Evolutionary conservation across 1,140 invertebrate genomes (phyloP).

Genomic region (Mizuhopecten yessoensis): DNA sequence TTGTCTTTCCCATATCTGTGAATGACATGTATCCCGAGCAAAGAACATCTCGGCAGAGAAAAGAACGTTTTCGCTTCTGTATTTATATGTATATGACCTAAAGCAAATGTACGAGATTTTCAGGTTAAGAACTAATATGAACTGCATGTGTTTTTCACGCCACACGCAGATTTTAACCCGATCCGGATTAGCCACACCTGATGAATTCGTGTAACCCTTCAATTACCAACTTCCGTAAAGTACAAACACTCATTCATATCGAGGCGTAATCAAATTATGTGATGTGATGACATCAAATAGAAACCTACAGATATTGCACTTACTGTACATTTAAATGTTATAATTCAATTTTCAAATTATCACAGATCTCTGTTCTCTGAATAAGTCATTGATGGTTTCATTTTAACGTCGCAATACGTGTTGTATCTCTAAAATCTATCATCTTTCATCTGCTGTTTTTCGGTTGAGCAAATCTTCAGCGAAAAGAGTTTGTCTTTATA

Average conservation of each 20-base stretch:
- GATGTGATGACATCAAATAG: neutral
- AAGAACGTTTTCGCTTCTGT: no score
- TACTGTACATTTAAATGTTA: slow-evolving; percentile 9
- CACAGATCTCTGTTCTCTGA: neutral
- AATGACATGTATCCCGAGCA: no score
- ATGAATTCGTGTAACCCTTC: neutral
- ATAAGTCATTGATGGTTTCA: neutral
- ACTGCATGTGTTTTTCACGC: slow-evolving; percentile 15
- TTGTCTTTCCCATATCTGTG: no score
- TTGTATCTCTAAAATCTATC: neutral
- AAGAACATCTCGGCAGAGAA: no score
- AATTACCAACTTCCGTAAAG: slow-evolving; percentile 17
- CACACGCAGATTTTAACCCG: neutral
- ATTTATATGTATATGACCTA: neutral
- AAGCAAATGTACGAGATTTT: neutral
- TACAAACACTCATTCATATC: slow-evolving; percentile 6
- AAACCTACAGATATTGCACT: neutral
- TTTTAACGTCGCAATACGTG: neutral
- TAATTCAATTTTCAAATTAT: slow-evolving; percentile 31
- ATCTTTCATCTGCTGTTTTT: neutral
- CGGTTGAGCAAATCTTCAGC: neutral
- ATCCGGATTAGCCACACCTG: neutral
- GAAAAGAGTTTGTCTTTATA: neutral
- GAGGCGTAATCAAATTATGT: neutral
- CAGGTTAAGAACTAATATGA: neutral